Base-by-base conservation (phyloP, 2,797 vertebrate species). In the Anguilla pacifica region DNA sequence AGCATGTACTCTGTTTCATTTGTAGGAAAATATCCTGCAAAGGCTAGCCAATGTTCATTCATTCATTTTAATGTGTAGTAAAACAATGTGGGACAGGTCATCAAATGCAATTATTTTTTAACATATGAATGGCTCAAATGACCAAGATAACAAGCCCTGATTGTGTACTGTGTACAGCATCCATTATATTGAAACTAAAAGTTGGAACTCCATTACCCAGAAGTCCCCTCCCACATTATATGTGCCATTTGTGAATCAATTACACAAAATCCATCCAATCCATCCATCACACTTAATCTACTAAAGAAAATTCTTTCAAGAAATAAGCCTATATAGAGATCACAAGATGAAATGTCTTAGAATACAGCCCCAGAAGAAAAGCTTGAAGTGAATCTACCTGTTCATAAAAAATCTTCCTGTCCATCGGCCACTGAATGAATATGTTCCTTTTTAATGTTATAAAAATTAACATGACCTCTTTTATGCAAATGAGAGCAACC, bases 101-200 rank as follows among this genome's bases (percentile, higher is more conserved):
- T 84, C 53, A 57, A 81, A n/a, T 64, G 35, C 49, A 31, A 51
- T 57, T 28, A 31, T 51, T 39, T 61, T 28, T 61, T 39, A 46
- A 70, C 51, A 17, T 84, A 31, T 84, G 39, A 72, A 49, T 77
- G 85, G 49, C 70, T 74, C 28, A 67, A 53, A 55, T 74, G 51
- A 51, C 64, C 43, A 53, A 83, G 15, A 51, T 61, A 53, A 28
- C 28, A 72, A 51, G 64, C 28, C 85, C 4, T 5, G 6, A 22
- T 13, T 61, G 59, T 19, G 17, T 57, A 61, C 22, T 61, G 28
- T 28, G 25, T 11, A 74, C 13, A 74, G 70, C 15, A 15, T 39
- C 31, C 2, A 35, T 70, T 25, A 15, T 22, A 79, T 86, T 59
- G 31, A n/a, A 64, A 83, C 83, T n/a, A 22, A 10, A 43, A 83